Conservation (phyloP, 2,888 invertebrate genomes). For the Electrophaes corylata region DNA sequence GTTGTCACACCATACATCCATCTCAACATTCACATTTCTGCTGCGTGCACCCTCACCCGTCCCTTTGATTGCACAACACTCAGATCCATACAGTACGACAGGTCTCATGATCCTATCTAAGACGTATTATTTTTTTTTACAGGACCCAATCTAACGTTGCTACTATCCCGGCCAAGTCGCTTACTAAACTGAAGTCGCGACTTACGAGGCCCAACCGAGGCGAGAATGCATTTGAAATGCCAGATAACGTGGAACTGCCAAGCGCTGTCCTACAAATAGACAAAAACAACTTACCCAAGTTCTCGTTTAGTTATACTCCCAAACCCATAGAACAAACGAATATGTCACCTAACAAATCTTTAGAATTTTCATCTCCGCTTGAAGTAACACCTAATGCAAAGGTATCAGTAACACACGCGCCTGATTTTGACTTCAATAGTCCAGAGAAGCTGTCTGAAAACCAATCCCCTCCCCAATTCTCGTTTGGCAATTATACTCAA, state of each 20-base stretch:
- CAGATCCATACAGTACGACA: too few relatives aligned
- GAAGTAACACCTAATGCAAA: slow-evolving; percentile 47
- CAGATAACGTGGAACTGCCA: slow-evolving; percentile 51
- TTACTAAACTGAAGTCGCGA: slow-evolving; percentile 59
- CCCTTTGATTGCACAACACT: too few relatives aligned
- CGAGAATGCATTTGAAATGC: slow-evolving; percentile 36
- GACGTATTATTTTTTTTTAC: slow-evolving; percentile 44
- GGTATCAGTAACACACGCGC: slow-evolving; percentile 13
- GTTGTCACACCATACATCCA: too few relatives aligned
- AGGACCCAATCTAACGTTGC: slow-evolving; percentile 41
- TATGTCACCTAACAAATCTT: slow-evolving; percentile 43
- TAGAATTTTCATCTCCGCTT: slow-evolving; percentile 62
- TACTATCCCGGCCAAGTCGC: slow-evolving; percentile 2
- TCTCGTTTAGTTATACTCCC: slow-evolving; percentile 47
- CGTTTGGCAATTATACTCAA: slow-evolving; percentile 7
- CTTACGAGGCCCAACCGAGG: slow-evolving; percentile 54
- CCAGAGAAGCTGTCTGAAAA: slow-evolving; percentile 56
- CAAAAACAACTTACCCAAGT: slow-evolving; percentile 63
- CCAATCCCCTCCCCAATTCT: slow-evolving; percentile 12
- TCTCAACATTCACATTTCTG: too few relatives aligned
- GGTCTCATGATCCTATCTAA: too few relatives aligned
- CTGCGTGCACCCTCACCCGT: too few relatives aligned
- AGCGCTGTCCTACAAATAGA: slow-evolving; percentile 61
- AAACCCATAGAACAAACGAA: slow-evolving; percentile 30
- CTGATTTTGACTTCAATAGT: slow-evolving; percentile 57